Evolutionary conservation across 2,113 vertebrate species (phyloP).

Genomic region (Meleagris gallopavo): DNA sequence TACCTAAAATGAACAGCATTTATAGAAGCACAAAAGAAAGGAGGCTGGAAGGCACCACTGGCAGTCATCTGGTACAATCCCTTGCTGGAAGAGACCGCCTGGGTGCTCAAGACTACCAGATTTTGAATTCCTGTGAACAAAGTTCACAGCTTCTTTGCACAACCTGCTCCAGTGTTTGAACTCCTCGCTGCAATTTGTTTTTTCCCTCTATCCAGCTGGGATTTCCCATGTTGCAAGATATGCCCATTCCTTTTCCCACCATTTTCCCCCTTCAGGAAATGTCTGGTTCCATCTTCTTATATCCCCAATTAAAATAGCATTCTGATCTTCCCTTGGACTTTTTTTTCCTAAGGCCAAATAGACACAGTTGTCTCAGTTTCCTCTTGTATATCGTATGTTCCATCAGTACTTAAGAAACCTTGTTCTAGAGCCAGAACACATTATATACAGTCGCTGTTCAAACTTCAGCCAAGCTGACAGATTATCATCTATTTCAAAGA

Average conservation of each 20-base stretch:
- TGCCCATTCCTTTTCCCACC: neutral
- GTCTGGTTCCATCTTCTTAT: neutral
- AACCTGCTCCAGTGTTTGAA: neutral
- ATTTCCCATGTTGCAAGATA: neutral
- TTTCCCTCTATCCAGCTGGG: neutral
- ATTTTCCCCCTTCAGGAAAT: neutral
- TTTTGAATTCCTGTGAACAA: neutral
- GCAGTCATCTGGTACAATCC: neutral
- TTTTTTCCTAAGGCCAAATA: neutral
- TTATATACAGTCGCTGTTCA: neutral
- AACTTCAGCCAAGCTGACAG: neutral
- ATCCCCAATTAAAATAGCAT: neutral
- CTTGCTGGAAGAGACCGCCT: neutral
- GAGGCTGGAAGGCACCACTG: neutral
- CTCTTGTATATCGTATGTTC: accelerated
- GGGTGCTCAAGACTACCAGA: neutral
- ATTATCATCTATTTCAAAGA: neutral
- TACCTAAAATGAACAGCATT: neutral
- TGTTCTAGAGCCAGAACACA: neutral
- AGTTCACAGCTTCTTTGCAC: neutral
- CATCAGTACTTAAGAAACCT: neutral
- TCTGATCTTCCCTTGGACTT: neutral
- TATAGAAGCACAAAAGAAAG: neutral
- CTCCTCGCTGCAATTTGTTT: neutral
- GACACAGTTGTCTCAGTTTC: neutral